A percentile compares a stretch with the other conserved stretches of the same genome.
These are phyloP conservation scores for Tretioscincus oriximinensis DNA, from an alignment of 2,113 vertebrate species.

Conservation along the genomic window DNA sequence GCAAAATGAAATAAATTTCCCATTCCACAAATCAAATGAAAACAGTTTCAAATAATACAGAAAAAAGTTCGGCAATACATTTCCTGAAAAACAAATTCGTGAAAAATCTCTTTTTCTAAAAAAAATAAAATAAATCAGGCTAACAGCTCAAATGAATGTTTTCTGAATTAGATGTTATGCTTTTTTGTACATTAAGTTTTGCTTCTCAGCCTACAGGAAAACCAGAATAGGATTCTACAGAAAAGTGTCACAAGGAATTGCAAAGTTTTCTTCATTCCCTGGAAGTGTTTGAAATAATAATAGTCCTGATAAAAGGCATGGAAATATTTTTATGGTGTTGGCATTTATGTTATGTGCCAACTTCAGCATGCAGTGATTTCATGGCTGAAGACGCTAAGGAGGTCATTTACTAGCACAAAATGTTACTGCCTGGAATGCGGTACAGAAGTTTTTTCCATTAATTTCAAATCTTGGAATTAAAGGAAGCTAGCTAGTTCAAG, in stretches of 20 bases:
- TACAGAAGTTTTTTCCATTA: not conserved
- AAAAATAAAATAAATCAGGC: too few species aligned
- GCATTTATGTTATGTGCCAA: not conserved
- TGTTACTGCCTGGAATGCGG: fast-evolving
- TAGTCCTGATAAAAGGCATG: not conserved
- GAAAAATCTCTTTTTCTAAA: too few species aligned
- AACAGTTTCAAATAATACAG: not conserved
- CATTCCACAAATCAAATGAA: not conserved
- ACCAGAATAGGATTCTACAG: slow-evolving; percentile 1
- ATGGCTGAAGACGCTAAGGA: fast-evolving
- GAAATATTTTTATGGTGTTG: not conserved
- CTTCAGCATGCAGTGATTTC: fast-evolving
- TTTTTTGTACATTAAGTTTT: not conserved
- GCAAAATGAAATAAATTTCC: not conserved
- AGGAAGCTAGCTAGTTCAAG: not conserved
- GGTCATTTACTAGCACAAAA: fast-evolving
- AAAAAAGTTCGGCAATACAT: too few species aligned
- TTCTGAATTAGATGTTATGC: not conserved
- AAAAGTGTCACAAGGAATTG: not conserved
- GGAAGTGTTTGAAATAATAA: not conserved
- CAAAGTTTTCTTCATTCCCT: not conserved
- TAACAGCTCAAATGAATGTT: too few species aligned
- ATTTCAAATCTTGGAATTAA: not conserved
- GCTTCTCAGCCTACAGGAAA: slow-evolving; percentile 1
- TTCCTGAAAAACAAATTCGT: not conserved